phyloP scores from a whole-genome alignment of 2,113 vertebrate species.

The Myiozetetes cayanensis region DNA sequence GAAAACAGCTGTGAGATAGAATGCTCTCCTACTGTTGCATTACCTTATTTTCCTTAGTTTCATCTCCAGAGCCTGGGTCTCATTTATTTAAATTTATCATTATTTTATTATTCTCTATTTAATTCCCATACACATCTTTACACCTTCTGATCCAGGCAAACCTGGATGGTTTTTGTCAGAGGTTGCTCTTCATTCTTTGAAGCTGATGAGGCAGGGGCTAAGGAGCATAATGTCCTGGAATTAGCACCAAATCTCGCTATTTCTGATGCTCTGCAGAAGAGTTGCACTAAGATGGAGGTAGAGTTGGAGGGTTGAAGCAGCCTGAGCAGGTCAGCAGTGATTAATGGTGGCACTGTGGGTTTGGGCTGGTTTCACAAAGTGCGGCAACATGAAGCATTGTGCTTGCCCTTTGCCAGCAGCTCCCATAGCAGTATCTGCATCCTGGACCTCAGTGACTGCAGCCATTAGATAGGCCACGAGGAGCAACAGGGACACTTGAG shows the following conservation, averaged over 20 bases:
- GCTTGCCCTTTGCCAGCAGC: background rate
- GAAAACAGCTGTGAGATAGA: background rate
- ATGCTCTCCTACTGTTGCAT: background rate
- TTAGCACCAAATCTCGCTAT: background rate
- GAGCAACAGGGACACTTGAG: background rate
- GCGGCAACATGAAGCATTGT: fast-evolving
- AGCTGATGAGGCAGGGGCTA: background rate
- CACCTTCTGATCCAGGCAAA: background rate
- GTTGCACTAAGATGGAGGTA: background rate
- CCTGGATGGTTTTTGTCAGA: background rate
- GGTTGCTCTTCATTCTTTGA: background rate
- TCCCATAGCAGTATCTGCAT: background rate
- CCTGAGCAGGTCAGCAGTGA: background rate
- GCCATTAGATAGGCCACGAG: background rate
- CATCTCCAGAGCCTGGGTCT: background rate
- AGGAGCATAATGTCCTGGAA: background rate
- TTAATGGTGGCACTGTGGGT: background rate
- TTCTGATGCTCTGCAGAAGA: background rate
- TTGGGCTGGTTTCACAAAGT: background rate
- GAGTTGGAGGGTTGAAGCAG: background rate
- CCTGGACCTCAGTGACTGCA: background rate
- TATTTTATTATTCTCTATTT: background rate
- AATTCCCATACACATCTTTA: background rate
- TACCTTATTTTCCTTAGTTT: background rate
- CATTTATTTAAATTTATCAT: background rate